Evolutionary conservation across 2,797 vertebrate genomes (phyloP).

Genomic region (Neosalanx taihuensis): DNA sequence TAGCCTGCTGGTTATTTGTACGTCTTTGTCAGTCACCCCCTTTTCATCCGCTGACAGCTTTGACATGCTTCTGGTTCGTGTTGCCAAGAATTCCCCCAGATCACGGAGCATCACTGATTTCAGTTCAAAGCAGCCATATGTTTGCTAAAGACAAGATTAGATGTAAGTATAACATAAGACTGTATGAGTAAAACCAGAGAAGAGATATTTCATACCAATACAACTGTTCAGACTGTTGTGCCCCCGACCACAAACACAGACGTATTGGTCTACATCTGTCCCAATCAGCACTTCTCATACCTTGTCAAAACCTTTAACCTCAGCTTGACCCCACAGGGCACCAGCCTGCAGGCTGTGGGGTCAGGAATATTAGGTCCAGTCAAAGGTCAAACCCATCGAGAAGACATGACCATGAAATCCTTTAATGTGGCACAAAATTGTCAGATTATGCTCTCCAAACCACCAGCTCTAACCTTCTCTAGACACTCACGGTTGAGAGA

Average conservation of each 20-base stretch:
- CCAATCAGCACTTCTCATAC: constrained; percentile 11
- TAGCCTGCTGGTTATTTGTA: constrained; percentile 35
- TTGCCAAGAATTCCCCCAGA: constrained; percentile 40
- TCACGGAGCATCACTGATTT: constrained; percentile 49
- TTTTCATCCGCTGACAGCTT: constrained; percentile 12
- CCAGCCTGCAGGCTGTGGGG: neutral
- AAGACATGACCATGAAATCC: constrained; percentile 11
- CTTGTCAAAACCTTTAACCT: constrained; percentile 27
- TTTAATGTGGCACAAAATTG: constrained; percentile 1
- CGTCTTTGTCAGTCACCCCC: constrained; percentile 18
- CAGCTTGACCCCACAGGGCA: constrained; percentile 21
- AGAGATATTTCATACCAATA: neutral
- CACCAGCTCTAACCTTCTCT: constrained; percentile 11
- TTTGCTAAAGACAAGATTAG: neutral
- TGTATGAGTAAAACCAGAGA: neutral
- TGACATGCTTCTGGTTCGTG: constrained; percentile 33
- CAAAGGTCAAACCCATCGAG: constrained; percentile 19
- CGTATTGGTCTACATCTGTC: constrained; percentile 16
- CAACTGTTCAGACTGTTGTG: neutral
- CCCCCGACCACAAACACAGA: constrained; percentile 2
- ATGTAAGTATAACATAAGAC: neutral
- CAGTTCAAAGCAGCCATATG: constrained; percentile 7
- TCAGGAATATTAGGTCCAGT: constrained; percentile 15
- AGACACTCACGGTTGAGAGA: constrained; percentile 27
- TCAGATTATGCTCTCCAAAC: constrained; percentile 11